Evolutionary conservation across 64 coral and sea anemone species (phyloP).

Genomic region (Montipora cactus): DNA sequence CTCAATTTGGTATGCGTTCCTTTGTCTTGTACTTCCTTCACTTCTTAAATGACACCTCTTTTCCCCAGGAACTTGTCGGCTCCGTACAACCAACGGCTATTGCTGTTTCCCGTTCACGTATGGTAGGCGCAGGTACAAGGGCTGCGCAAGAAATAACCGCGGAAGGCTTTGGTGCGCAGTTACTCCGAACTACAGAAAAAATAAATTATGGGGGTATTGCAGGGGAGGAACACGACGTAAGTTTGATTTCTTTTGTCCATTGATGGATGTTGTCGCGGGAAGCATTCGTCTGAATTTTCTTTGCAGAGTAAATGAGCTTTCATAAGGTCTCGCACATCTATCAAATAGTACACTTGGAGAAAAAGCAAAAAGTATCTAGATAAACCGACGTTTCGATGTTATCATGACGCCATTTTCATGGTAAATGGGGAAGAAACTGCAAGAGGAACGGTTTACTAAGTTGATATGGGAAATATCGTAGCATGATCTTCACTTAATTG

Average conservation of each 20-base stretch:
- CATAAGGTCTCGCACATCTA: too few species aligned
- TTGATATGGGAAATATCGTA: too few species aligned
- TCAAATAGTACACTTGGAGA: too few species aligned
- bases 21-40: neutral
- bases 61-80: neutral
- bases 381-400: too few species aligned
- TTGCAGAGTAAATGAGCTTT: too few species aligned
- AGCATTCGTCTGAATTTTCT: too few species aligned
- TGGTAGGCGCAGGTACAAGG: slow-evolving; percentile 8
- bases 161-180: slow-evolving; percentile 47
- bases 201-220: slow-evolving; percentile 58
- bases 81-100: slow-evolving; percentile 4
- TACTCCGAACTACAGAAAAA: slow-evolving; percentile 42
- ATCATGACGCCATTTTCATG: too few species aligned
- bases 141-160: slow-evolving; percentile 21
- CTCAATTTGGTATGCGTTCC: neutral
- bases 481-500: too few species aligned
- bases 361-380: too few species aligned
- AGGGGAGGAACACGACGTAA: slow-evolving; percentile 36
- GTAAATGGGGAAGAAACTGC: too few species aligned
- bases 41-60: neutral
- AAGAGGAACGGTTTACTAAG: too few species aligned
- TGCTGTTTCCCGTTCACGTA: slow-evolving; percentile 66
- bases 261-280: neutral
- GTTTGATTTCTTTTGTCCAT: neutral